phyloP scores from a whole-genome alignment of 2,113 vertebrate genomes.

The Eublepharis macularius region DNA sequence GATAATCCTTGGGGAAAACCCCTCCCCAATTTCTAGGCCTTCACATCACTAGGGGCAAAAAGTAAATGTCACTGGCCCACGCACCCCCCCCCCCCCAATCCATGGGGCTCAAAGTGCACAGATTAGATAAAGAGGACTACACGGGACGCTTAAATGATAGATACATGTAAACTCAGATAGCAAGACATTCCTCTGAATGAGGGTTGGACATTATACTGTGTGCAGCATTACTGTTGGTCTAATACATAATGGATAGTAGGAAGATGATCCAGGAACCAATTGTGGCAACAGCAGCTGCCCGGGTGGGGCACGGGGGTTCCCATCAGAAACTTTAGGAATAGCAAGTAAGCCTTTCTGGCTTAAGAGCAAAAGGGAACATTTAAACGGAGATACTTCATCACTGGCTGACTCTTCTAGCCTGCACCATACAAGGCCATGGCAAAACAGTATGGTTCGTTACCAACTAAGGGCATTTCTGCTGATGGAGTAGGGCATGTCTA shows the following conservation, averaged over 20 bases:
- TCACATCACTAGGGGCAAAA: too few species aligned
- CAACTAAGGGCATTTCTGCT: slow-evolving; percentile 35
- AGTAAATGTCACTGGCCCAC: too few species aligned
- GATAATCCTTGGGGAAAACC: too few species aligned
- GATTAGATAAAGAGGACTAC: not conserved
- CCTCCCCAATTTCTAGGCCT: too few species aligned
- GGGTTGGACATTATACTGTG: not conserved
- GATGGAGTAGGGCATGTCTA: not conserved
- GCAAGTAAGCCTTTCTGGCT: slow-evolving; percentile 54
- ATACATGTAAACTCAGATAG: too few species aligned
- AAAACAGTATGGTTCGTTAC: not conserved
- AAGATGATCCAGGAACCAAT: slow-evolving; percentile 36
- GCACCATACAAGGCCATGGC: not conserved
- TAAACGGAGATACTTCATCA: slow-evolving; percentile 54
- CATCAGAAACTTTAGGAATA: slow-evolving; percentile 33
- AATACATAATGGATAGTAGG: not conserved
- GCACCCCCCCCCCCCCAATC: too few species aligned
- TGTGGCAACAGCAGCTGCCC: slow-evolving; percentile 48
- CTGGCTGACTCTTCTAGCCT: not conserved
- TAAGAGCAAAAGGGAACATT: slow-evolving; percentile 55
- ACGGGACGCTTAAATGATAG: too few species aligned
- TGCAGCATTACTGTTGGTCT: not conserved
- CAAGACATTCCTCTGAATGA: not conserved
- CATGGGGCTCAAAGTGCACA: not conserved
- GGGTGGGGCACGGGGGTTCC: slow-evolving; percentile 45